phyloP scores from a whole-genome alignment of 53 echinoderm and acorn worm species.

The Antedon mediterranea region DNA sequence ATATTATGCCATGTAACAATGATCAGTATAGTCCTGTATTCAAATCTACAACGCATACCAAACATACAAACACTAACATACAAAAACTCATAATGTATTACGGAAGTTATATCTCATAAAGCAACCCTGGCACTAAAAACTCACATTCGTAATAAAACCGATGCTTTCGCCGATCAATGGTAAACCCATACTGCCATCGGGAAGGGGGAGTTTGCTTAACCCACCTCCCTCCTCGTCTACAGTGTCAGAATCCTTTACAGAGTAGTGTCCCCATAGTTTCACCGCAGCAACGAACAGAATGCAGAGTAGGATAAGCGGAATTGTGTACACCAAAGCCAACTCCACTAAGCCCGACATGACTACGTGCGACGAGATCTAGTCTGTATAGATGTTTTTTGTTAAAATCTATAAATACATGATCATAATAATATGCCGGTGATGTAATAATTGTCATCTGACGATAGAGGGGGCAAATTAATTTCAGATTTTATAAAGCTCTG shows the following conservation, averaged over 20 bases:
- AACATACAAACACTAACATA: too few species aligned
- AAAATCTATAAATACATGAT: too few species aligned
- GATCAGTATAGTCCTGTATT: too few species aligned
- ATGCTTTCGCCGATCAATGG: conserved; percentile 61
- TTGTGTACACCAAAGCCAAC: background rate
- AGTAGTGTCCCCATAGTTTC: background rate
- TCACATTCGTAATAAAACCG: conserved; percentile 30
- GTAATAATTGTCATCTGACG: too few species aligned
- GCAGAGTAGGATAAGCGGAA: background rate
- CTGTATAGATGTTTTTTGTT: too few species aligned
- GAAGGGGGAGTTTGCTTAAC: conserved; percentile 17
- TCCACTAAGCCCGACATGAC: background rate
- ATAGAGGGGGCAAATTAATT: too few species aligned
- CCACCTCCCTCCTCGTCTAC: background rate
- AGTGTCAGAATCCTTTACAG: background rate
- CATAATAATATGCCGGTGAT: too few species aligned
- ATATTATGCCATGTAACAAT: too few species aligned
- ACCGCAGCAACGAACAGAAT: background rate
- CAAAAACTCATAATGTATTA: too few species aligned
- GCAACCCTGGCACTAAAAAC: conserved; percentile 2
- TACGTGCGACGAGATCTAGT: too few species aligned
- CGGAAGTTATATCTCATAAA: background rate
- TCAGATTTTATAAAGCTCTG: too few species aligned
- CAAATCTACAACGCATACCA: too few species aligned
- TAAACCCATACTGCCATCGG: conserved; percentile 63